A percentile compares a stretch with the other conserved stretches of the same genome.
These are phyloP conservation scores for Eilema griseolum DNA, from an alignment of 2,888 invertebrate species.

Conservation along the genomic window DNA sequence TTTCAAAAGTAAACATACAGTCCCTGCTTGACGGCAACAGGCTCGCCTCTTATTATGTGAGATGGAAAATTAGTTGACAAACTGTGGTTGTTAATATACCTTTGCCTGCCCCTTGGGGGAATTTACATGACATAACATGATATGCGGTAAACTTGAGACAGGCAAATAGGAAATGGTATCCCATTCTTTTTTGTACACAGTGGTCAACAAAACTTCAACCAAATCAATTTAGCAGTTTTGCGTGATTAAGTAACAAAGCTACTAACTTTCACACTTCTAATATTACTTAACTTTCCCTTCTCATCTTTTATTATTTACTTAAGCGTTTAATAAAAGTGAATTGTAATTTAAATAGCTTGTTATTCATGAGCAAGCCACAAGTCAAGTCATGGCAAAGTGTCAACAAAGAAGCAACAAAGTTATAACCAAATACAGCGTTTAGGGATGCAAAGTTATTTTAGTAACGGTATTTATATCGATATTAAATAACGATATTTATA, in stretches of 20 bases:
- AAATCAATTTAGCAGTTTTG: too few relatives aligned
- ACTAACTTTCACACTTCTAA: neutral
- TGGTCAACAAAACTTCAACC: too few relatives aligned
- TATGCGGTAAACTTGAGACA: too few relatives aligned
- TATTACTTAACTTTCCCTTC: neutral
- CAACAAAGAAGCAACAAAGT: neutral
- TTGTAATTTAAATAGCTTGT: neutral
- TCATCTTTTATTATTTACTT: neutral
- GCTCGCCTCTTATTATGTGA: too few relatives aligned
- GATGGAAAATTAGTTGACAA: too few relatives aligned
- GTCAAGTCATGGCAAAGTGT: neutral
- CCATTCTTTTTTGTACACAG: too few relatives aligned
- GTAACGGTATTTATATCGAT: neutral
- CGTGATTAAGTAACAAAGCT: neutral
- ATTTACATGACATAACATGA: too few relatives aligned
- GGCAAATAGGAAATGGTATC: too few relatives aligned
- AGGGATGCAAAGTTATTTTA: neutral
- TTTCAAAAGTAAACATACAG: too few relatives aligned
- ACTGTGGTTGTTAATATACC: too few relatives aligned
- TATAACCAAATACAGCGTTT: constrained; percentile 1
- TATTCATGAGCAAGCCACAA: neutral
- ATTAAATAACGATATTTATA: neutral
- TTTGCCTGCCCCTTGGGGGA: too few relatives aligned
- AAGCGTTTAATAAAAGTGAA: neutral
- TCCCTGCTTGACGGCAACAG: too few relatives aligned